Percentiles rank a stretch among this genome's conserved stretches.
phyloP scores from a whole-genome alignment of 2,888 invertebrate genomes.

The Eledona agricola region DNA sequence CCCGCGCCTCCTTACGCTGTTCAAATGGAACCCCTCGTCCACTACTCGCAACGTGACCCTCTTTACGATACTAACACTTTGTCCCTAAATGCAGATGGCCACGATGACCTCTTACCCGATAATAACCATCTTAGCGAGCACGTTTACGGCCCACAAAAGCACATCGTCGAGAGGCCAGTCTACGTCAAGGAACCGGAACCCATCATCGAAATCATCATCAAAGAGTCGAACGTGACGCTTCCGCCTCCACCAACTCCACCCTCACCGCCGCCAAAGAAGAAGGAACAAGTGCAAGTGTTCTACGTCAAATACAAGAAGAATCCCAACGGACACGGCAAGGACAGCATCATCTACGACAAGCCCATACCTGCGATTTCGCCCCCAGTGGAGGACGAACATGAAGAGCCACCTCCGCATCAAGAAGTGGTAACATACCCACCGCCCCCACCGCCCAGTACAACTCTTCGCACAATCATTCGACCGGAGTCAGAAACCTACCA shows the following conservation, averaged over 20 bases:
- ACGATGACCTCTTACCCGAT: slow-evolving; percentile 57
- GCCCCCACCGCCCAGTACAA: slow-evolving; percentile 75
- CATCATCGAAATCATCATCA: slow-evolving; percentile 91
- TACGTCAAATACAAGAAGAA: slow-evolving; percentile 92
- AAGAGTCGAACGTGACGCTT: slow-evolving; percentile 85
- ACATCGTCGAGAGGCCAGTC: slow-evolving; percentile 58
- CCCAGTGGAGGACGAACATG: slow-evolving; percentile 65
- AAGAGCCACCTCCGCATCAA: slow-evolving; percentile 62
- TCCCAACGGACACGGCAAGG: slow-evolving; percentile 73
- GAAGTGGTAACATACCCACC: slow-evolving; percentile 37
- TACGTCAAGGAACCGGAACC: slow-evolving; percentile 83
- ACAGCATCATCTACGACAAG: slow-evolving; percentile 80
- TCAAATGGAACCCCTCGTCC: slow-evolving; percentile 81
- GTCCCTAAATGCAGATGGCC: slow-evolving; percentile 55
- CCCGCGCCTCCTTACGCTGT: slow-evolving; percentile 78
- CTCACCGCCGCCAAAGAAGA: slow-evolving; percentile 68
- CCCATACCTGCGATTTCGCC: slow-evolving; percentile 83
- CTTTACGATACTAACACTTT: slow-evolving; percentile 69
- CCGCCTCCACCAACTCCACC: slow-evolving; percentile 70
- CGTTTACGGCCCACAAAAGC: slow-evolving; percentile 60
- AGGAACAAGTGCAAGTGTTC: slow-evolving; percentile 89
- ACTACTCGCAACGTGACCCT: slow-evolving; percentile 82
- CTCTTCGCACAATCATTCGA: slow-evolving; percentile 82
- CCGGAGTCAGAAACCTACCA: slow-evolving; percentile 88
- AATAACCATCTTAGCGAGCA: slow-evolving; percentile 64